Conservation (phyloP, 2,797 vertebrate species). For the Microtus obscurus region DNA sequence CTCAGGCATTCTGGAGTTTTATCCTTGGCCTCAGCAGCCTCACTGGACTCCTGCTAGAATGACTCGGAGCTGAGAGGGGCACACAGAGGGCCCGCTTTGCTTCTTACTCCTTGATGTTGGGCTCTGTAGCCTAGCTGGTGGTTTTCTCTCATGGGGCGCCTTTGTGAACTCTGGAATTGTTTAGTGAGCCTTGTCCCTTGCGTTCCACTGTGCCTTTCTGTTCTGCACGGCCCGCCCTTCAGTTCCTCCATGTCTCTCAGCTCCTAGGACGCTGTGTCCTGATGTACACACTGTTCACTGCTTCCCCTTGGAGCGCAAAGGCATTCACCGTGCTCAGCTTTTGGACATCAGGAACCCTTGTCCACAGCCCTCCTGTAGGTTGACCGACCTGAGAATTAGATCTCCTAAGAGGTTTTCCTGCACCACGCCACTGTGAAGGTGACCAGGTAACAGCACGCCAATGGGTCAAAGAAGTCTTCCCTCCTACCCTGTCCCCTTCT, state of each 20-base stretch:
- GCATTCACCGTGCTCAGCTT: not conserved
- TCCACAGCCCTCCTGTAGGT: not conserved
- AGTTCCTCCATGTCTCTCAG: not conserved
- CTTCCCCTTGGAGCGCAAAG: not conserved
- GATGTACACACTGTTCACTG: not conserved
- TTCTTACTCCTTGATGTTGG: not conserved
- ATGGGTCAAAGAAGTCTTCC: not conserved
- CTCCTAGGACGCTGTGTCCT: not conserved
- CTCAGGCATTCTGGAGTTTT: not conserved
- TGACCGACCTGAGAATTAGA: not conserved
- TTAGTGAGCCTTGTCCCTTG: not conserved
- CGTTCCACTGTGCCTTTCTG: not conserved
- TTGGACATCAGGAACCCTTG: not conserved
- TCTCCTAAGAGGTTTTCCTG: not conserved
- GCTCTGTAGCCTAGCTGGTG: not conserved
- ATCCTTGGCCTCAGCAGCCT: not conserved
- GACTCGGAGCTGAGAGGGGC: not conserved
- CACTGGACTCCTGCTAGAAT: not conserved
- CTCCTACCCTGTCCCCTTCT: not conserved
- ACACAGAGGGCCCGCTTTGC: not conserved
- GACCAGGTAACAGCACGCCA: not conserved
- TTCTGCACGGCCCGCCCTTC: too few species aligned
- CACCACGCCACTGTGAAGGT: not conserved
- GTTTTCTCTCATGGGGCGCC: not conserved
- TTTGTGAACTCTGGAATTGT: not conserved